Base-by-base conservation (phyloP, 2,888 invertebrate species). In the Apeira syringaria region DNA sequence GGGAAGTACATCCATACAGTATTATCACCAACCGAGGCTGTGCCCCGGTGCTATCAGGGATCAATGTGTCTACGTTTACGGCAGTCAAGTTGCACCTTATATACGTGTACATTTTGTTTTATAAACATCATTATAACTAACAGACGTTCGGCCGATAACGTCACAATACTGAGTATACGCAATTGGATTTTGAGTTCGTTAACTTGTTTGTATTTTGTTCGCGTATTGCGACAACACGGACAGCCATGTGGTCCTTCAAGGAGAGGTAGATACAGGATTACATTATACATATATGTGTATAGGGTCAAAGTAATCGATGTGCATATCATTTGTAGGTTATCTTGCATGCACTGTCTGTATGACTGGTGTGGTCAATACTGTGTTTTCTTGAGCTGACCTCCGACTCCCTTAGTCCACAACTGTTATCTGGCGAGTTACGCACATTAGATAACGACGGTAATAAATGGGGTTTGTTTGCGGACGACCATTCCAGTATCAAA, bases 391-490 rank as follows among this genome's bases (percentile, higher is more conserved):
- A 74, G 68, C 69, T 82, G 80, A 84, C 83, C 87, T 71, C 70
- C 69, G 76, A 59, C 66, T 69, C 66, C 64, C 60, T 68, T 63
- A 64, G 75, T 71, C 76, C 76, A 78, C 53, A 65, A 63, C 60
- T 72, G 66, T 84, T 85, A 82, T 85, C 80, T 41, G 61, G 61
- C 65, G 65, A 68, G 69, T 79, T 81, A 81, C 84, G 82, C 76
- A 85, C 78, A 74, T 72, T 74, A 79, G 88, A 88, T 88, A 88
- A 74, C 70, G 64, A 71, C 80, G 78, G 77, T 77, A 86, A 86
- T 88, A 88, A 86, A 87, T 83, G 76, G 78, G 74, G 75, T 78
- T 64, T 74, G 74, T 82, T 84, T 80, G 78, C 80, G 72, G 71
- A 81, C 72, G 68, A 71, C 64, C 72, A 67, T 57, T 69, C 65